Evolutionary conservation across 2,113 vertebrate species (phyloP).

Genomic region (Cardinalis cardinalis): DNA sequence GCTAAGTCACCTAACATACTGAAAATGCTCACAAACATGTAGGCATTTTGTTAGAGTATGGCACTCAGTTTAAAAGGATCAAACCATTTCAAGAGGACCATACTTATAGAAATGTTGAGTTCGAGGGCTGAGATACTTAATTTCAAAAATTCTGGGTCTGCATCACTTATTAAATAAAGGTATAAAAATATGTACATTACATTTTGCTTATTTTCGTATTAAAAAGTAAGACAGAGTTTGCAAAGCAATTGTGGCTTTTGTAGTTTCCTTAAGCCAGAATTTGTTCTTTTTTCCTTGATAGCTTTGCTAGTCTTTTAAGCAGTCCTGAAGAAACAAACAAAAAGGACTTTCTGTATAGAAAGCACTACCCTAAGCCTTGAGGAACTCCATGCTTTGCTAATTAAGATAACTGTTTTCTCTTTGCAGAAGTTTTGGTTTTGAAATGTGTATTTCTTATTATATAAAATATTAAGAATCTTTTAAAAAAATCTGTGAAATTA

Average conservation of each 20-base stretch:
- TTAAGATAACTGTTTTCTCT: slow-evolving; percentile 95
- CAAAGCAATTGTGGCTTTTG: slow-evolving; percentile 99
- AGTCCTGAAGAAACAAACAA: slow-evolving; percentile 83
- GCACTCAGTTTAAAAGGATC: slow-evolving; percentile 73
- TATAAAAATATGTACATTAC: slow-evolving; percentile 96
- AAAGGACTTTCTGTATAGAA: slow-evolving; percentile 84
- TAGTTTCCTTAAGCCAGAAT: slow-evolving; percentile 99
- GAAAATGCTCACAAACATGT: slow-evolving; percentile 71
- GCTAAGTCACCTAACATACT: slow-evolving; percentile 64
- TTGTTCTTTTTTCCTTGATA: slow-evolving; percentile 90
- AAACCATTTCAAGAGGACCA: slow-evolving; percentile 81
- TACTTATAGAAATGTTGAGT: slow-evolving; percentile 75
- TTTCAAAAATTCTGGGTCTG: slow-evolving; percentile 88
- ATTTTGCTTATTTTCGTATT: slow-evolving; percentile 99
- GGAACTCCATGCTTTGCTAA: slow-evolving; percentile 97
- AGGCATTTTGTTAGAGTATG: slow-evolving; percentile 74
- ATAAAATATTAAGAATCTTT: slow-evolving; percentile 99
- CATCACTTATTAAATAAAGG: slow-evolving; percentile 94
- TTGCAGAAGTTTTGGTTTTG: slow-evolving; percentile 98
- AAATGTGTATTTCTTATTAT: slow-evolving; percentile 99
- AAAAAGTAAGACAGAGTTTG: slow-evolving; percentile 97
- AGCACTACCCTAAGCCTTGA: slow-evolving; percentile 92
- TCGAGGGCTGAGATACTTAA: slow-evolving; percentile 88
- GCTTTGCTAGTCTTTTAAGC: slow-evolving; percentile 95
- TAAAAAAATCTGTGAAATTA: slow-evolving; percentile 99